Evolutionary conservation across 2,888 invertebrate species (phyloP).

Genomic region (Mesorhabditis belari): DNA sequence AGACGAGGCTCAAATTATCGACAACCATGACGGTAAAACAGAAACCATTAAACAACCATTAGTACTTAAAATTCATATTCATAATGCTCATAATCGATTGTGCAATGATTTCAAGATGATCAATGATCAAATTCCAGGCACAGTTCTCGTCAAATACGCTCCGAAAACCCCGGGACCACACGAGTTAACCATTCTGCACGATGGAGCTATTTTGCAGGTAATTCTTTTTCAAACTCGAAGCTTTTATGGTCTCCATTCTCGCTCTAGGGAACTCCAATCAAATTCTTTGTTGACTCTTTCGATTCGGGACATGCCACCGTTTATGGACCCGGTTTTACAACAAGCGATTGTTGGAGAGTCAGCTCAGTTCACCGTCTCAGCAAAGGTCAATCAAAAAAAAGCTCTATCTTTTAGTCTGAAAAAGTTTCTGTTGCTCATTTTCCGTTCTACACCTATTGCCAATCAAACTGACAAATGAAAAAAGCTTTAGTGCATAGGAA

Average conservation of each 20-base stretch:
- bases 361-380: conserved; percentile 81
- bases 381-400: conserved; percentile 28
- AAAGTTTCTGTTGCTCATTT: no score
- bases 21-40: not conserved
- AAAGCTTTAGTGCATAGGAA: no score
- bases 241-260: not conserved
- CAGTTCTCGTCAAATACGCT: conserved; percentile 33
- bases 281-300: conserved; percentile 84
- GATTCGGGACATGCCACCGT: conserved; percentile 90
- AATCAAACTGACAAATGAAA: no score
- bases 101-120: no score
- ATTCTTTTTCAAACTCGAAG: not conserved
- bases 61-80: no score
- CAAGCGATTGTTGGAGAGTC: conserved; percentile 90
- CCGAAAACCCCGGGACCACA: conserved; percentile 31
- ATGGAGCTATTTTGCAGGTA: conserved; percentile 20
- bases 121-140: conserved; percentile 15
- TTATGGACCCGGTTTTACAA: conserved; percentile 83
- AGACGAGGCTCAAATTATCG: not conserved
- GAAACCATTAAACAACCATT: no score
- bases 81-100: no score
- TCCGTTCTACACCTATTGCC: no score
- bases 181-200: conserved; percentile 29
- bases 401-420: no score
- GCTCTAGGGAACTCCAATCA: conserved; percentile 76